phyloP scores from a whole-genome alignment of 2,888 invertebrate genomes.

The Apotomis capreana region DNA sequence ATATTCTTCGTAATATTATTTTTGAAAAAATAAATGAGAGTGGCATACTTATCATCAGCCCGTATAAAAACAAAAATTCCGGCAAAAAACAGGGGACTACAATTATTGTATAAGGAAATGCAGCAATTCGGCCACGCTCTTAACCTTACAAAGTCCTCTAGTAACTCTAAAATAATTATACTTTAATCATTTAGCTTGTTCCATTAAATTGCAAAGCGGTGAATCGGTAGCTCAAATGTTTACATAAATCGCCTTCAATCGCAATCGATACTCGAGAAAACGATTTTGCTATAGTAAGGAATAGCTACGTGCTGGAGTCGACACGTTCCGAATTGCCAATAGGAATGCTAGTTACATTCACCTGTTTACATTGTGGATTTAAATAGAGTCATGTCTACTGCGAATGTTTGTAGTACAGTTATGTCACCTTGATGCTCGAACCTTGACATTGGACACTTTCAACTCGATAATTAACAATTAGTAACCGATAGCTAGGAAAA shows the following conservation, averaged over 20 bases:
- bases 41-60: too few relatives aligned
- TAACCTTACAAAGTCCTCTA: too few relatives aligned
- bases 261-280: conserved; percentile 6
- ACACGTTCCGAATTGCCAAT: not conserved
- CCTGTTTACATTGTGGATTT: conserved; percentile 15
- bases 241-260: conserved; percentile 1
- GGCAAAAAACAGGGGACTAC: too few relatives aligned
- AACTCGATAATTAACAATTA: conserved; percentile 50
- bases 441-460: conserved; percentile 48
- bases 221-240: not conserved
- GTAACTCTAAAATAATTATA: not conserved
- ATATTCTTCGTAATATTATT: too few relatives aligned
- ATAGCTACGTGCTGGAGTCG: not conserved
- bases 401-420: conserved; percentile 27
- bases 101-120: too few relatives aligned
- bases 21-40: too few relatives aligned
- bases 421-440: conserved; percentile 27
- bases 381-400: conserved; percentile 25
- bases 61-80: too few relatives aligned
- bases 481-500: conserved; percentile 20
- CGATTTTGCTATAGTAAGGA: not conserved
- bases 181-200: too few relatives aligned
- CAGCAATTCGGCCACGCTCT: too few relatives aligned
- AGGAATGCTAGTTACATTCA: conserved; percentile 15
- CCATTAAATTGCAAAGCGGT: too few relatives aligned